Evolutionary conservation across 2,797 vertebrate genomes (phyloP), one percentile per base, ranked within the genome.

Genomic region (Hydrolagus colliei): DNA sequence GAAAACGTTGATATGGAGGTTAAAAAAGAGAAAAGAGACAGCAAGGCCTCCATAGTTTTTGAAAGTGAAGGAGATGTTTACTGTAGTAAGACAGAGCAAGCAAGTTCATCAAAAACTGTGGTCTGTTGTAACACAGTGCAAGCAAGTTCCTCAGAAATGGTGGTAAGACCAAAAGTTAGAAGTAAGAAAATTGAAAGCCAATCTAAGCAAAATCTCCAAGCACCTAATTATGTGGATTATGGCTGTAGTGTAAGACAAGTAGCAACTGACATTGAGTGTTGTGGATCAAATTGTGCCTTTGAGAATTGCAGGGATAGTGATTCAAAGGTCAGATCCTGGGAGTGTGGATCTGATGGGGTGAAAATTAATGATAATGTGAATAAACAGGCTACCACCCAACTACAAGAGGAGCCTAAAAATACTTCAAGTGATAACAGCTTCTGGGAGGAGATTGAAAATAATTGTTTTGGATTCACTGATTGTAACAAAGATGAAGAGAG

Each of bases 161-260:
- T 95, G 73, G 95, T 96, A 35, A 93, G 95, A 89, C 95, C 95
- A 88, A 96, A 96, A 93, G 90, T 94, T 89, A 93, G 93, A 86
- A 94, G 92, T 88, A 88, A 89, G 86, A 82, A 88, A 80, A 87
- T 87, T 88, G 86, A 91, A 80, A 89, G 86, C 22, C 88, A 87
- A 0, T 84, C 91, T 61, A 91, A 89, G 88, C 91, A 91, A 68
- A 61, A 67, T 0, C 22, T 86, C 72, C 18, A 91, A 13, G 77
- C 27, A 77, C 87, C 52, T 86, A 89, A 89, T 82, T 88, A 90
- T 13, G 87, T 52, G 41, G 41, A 90, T 72, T 89, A 90, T 8
- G 90, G 90, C 82, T 86, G 82, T 86, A 88, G 13, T 87, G 89
- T 86, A 76, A 88, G 89, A 82, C 88, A 0, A 73, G 88, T 88